phyloP scores from a whole-genome alignment of 2,113 vertebrate genomes.

The Hystrix cristata region DNA sequence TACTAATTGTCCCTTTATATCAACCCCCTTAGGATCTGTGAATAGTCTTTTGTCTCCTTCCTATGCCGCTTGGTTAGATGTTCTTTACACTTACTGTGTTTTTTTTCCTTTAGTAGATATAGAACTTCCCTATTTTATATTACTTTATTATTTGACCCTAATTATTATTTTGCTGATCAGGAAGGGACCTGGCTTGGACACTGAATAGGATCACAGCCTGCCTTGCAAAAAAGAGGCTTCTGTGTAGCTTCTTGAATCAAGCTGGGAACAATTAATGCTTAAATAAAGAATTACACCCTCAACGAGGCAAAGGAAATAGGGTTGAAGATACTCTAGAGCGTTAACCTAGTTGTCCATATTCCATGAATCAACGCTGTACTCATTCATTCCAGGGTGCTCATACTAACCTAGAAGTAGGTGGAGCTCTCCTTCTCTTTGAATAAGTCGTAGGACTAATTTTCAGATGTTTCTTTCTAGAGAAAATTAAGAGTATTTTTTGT shows the following conservation, averaged over 20 bases:
- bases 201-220: neutral
- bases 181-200: neutral
- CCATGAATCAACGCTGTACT: neutral
- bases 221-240: neutral
- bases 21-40: neutral
- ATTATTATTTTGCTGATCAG: neutral
- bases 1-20: neutral
- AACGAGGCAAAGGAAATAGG: neutral
- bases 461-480: neutral
- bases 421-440: neutral
- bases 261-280: neutral
- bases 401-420: neutral
- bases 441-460: neutral
- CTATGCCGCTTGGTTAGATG: too few relatives aligned
- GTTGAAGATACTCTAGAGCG: neutral
- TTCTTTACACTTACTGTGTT: neutral
- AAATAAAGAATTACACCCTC: neutral
- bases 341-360: neutral
- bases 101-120: neutral
- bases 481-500: neutral
- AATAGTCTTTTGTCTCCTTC: neutral
- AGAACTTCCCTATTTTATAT: neutral
- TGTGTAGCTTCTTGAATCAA: neutral
- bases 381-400: neutral
- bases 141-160: neutral